Conservation (phyloP, 35 echinoderm and acorn worm species). For the Apostichopus japonicus region DNA sequence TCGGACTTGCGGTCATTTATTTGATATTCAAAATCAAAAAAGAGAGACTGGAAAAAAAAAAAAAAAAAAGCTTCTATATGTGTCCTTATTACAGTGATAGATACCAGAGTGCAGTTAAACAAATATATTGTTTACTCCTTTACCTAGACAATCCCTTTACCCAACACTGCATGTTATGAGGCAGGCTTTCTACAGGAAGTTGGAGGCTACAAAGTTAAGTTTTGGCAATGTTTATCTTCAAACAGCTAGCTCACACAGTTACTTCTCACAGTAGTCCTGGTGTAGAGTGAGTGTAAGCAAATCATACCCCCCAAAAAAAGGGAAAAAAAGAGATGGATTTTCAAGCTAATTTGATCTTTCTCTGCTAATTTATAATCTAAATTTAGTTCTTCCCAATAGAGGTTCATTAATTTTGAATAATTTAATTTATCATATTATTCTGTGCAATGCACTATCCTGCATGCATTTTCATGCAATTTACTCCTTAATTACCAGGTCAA, state of each 20-base stretch:
- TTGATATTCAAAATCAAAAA: slow-evolving; percentile 26
- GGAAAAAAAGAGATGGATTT: no score
- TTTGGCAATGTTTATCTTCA: slow-evolving; percentile 2
- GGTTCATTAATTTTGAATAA: no score
- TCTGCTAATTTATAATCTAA: no score
- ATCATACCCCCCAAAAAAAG: no score
- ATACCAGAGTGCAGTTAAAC: slow-evolving; percentile 41
- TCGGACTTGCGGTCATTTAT: slow-evolving; percentile 32
- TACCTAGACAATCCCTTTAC: not conserved
- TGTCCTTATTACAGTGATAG: not conserved
- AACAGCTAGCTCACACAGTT: not conserved
- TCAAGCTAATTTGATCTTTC: no score
- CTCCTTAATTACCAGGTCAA: no score
- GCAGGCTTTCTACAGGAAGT: slow-evolving; percentile 2
- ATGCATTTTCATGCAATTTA: no score
- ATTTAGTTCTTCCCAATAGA: no score
- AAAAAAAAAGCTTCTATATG: slow-evolving; percentile 6
- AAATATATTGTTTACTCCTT: slow-evolving; percentile 22
- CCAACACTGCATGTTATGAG: slow-evolving; percentile 12
- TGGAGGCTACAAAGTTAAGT: slow-evolving; percentile 6
- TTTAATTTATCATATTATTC: no score
- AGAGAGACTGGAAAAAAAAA: not conserved
- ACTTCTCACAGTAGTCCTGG: not conserved
- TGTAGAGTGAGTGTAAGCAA: no score
- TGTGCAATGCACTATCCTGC: no score